Evolutionary conservation across 2,113 vertebrate genomes (phyloP).

Genomic region (Cyanocitta stelleri): DNA sequence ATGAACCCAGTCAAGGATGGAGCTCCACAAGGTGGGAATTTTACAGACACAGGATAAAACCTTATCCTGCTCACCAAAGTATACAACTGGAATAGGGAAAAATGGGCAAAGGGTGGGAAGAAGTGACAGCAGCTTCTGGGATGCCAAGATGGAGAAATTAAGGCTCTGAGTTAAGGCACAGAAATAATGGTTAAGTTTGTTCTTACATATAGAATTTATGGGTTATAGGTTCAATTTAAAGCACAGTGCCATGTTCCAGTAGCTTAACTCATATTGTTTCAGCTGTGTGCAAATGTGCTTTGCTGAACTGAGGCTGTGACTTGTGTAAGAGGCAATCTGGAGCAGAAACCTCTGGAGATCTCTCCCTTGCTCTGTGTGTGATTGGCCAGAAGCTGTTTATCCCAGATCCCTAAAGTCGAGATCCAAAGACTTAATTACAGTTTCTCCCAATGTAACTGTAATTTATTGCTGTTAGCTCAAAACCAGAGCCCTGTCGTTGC

Average conservation of each 20-base stretch:
- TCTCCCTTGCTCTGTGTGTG: background rate
- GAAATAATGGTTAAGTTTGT: background rate
- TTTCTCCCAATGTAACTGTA: background rate
- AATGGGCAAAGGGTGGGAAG: background rate
- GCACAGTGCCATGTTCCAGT: background rate
- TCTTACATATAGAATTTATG: background rate
- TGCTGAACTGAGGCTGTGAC: background rate
- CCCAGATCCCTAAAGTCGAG: background rate
- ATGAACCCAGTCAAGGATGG: background rate
- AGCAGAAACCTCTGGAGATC: background rate
- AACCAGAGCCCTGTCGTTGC: background rate
- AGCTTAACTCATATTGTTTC: background rate
- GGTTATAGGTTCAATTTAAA: background rate
- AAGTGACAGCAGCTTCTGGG: background rate
- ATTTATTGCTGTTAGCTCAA: background rate
- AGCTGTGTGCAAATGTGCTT: background rate
- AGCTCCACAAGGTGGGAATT: background rate
- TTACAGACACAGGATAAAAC: background rate
- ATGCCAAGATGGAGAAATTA: background rate
- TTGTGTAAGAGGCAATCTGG: constrained; percentile 5
- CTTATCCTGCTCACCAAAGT: background rate
- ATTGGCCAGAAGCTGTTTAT: constrained; percentile 22
- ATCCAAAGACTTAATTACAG: constrained; percentile 25
- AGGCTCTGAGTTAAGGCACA: background rate
- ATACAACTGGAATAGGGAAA: background rate